Evolutionary conservation across 2,797 vertebrate species (phyloP), one percentile per base, ranked within the genome.

Genomic region (Neomorphus geoffroyi): DNA sequence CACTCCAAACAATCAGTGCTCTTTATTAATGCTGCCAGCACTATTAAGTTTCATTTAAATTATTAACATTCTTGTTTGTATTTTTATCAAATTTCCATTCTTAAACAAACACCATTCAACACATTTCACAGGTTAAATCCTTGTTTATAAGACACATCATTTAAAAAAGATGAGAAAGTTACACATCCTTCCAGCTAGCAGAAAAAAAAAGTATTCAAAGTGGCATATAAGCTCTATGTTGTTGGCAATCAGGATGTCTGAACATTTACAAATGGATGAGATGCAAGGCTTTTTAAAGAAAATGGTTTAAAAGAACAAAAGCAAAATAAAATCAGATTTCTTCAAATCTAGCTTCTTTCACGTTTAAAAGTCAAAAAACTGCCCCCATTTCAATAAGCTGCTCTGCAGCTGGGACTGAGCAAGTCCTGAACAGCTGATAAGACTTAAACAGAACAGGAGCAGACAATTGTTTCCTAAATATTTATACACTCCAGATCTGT

Each of bases 101-200:
- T 46, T 73, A 41, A 1, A 1, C 11, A 41, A 24, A 58, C 66
- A 14, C 30, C 87, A 12, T 48, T 58, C 43, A 81, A n/a, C 9
- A 48, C 3, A 3, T 57, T 61, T 64, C 22, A 57, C n/a, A 35
- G 21, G 3, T 80, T 64, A 24, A 70, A 48, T 60, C 9, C 53
- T 3, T 11, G 27, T 41, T 84, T 21, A 2, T 62, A 37, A 33
- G 2, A 86, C 0, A 0, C 0, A 19, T 30, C 10, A 23, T 35
- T 62, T 64, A 26, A n/a, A 87, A 64, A 56, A 54, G 18, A 39
- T 11, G 11, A 61, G 17, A n/a, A 78, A 46, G 17, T 43, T 46
- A 22, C 0, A 0, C 11, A 41, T 13, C 15, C 24, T 84, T 39
- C 15, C 24, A 24, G 46, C 32, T 28, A 62, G 18, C 10, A 14